Conservation (phyloP, 2,888 invertebrate genomes). For the Nomada hirtipes region DNA sequence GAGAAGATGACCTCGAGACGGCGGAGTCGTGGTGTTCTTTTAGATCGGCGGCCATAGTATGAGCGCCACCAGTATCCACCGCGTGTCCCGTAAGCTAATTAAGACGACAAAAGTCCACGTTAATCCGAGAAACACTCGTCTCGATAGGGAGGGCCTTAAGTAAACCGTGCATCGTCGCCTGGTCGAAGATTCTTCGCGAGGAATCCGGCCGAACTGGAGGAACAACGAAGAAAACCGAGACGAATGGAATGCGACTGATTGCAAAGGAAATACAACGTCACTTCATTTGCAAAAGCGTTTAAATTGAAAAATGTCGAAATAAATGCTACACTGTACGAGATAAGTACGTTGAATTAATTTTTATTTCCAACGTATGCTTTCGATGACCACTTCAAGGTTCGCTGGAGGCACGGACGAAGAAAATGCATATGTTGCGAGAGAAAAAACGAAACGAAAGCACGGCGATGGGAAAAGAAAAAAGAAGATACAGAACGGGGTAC, state of each 20-base stretch:
- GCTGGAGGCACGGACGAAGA: constrained; percentile 5
- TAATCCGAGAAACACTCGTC: constrained; percentile 75
- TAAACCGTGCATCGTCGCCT: constrained; percentile 40
- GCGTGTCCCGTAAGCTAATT: constrained; percentile 78
- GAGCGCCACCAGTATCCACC: constrained; percentile 64
- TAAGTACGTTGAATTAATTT: constrained; percentile 3
- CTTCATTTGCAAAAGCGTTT: constrained; percentile 15
- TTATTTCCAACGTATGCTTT: neutral
- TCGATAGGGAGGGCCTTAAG: constrained; percentile 65
- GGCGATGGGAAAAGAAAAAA: neutral
- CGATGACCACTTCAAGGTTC: neutral
- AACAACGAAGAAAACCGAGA: constrained; percentile 29
- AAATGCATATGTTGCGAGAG: constrained; percentile 27
- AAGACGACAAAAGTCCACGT: constrained; percentile 81
- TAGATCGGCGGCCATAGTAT: constrained; percentile 60
- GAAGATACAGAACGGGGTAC: constrained; percentile 16
- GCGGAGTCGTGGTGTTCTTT: constrained; percentile 67
- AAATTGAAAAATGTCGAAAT: neutral
- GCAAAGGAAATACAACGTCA: constrained; percentile 12
- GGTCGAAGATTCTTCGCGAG: constrained; percentile 15
- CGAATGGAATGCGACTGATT: neutral
- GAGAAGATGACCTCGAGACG: constrained; percentile 76
- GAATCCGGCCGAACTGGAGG: constrained; percentile 49
- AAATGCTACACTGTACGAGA: neutral
- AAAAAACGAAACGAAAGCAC: constrained; percentile 4